Evolutionary conservation across 2,888 invertebrate species (phyloP), one percentile per base, ranked within the genome.

Genomic region (Cantharis lateralis): DNA sequence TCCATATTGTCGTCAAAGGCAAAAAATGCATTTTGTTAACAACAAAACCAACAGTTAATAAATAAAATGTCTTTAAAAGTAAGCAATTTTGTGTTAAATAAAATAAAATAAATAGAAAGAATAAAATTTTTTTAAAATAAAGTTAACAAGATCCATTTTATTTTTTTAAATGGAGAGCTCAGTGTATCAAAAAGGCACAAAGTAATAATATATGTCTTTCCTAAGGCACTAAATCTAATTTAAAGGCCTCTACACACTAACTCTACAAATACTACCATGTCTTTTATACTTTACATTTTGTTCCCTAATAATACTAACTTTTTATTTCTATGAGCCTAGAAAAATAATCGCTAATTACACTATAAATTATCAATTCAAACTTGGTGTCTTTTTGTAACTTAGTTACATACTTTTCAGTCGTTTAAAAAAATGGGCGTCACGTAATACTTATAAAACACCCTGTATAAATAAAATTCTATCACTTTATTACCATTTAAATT

Each of bases 151-250:
- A 75, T 71, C 48, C 62, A 72, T 72, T 72, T 74, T 74, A 66
- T 20, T 76, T 74, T 20, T 76, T 74, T 78, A 80, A 48, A 48
- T n/a, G 68, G 64, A n/a, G 64, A 66, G 64, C 64, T 80, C 80
- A 83, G 82, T 83, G 85, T 82, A 79, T 76, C 76, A 82, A 83
- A 83, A 85, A 85, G 85, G 85, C 85, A 85, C 85, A 78, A 80
- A 79, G 79, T 78, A 78, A 18, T 79, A 75, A 84, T 86, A 86
- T 86, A 86, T 86, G 86, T 87, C 86, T 86, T 85, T 86, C 79
- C 87, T 87, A 87, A 87, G 87, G 87, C 87, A 87, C 87, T 86
- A 87, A 80, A 83, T 82, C 84, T 85, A 86, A 83, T 83, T 66
- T 82, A 83, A 86, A 87, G 86, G 86, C 86, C 85, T 86, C 85